A percentile compares a stretch with the other conserved stretches of the same genome.
These are phyloP conservation scores for Beris chalybata DNA, from an alignment of 2,888 invertebrate genomes.

Conservation along the genomic window DNA sequence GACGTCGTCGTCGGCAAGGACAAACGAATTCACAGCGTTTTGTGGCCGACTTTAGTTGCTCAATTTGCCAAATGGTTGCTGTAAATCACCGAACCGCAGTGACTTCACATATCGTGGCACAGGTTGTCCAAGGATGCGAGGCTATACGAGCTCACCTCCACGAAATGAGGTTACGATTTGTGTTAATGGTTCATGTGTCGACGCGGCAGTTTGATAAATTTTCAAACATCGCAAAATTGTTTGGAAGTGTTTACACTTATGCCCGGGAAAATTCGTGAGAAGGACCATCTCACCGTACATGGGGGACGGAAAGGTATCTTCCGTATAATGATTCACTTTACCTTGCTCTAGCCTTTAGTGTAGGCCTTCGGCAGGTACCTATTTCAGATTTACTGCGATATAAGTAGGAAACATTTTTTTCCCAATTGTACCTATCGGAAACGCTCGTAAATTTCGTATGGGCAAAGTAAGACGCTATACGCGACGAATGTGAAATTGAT, in stretches of 20 bases:
- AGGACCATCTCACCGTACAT: no score
- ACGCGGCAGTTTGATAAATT: slow-evolving; percentile 15
- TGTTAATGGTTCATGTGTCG: slow-evolving; percentile 27
- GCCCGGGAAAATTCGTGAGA: no score
- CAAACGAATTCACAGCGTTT: slow-evolving; percentile 16
- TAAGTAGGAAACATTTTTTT: no score
- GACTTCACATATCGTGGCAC: not conserved
- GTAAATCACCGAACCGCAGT: slow-evolving; percentile 11
- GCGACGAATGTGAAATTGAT: no score
- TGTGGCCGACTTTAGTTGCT: slow-evolving; percentile 17
- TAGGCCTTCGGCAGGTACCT: no score
- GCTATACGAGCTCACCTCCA: slow-evolving; percentile 4
- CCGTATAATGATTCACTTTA: no score
- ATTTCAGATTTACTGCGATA: no score
- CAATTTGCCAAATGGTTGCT: slow-evolving; percentile 24
- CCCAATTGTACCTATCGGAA: no score
- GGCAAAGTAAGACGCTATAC: no score
- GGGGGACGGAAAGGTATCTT: no score
- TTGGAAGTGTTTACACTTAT: not conserved
- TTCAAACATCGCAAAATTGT: slow-evolving; percentile 3
- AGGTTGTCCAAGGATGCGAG: not conserved
- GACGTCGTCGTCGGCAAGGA: slow-evolving; percentile 6
- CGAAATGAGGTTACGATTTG: slow-evolving; percentile 18
- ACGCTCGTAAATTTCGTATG: no score
- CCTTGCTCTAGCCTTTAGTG: no score